Base-by-base conservation (phyloP, 2,797 vertebrate species). In the Melanogrammus aeglefinus region DNA sequence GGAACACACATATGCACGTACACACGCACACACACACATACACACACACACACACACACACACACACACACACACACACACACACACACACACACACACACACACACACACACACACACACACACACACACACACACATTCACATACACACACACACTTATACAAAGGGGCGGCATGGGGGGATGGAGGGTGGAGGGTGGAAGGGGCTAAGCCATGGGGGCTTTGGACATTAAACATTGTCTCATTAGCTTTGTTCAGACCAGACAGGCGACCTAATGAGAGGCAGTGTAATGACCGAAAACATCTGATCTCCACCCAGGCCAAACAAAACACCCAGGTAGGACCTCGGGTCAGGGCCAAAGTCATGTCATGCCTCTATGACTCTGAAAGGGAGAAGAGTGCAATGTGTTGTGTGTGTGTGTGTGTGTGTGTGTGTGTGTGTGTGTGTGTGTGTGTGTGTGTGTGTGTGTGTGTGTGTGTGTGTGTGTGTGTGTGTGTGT, bases 191-290 rank as follows among this genome's bases (percentile, higher is more conserved):
- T 35, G 35, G 35, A 6, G 57, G n/a, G 6, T n/a, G 18, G 18
- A 63, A 21, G 57, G 78, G 83, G 82, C 78, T 57, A 39, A 77
- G 78, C 82, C 82, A 14, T 44, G 41, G 80, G 85, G 85, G 80
- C 86, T 87, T 76, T 92, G 92, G 93, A 94, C 93, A 95, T 95
- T 94, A 94, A 92, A 86, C 92, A 94, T 86, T 91, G 92, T 93
- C 94, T 95, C 94, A 95, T 96, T 96, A 95, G 92, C 84, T 91
- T 88, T 88, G 88, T 90, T 87, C 89, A 85, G 91, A 91, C 47
- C 84, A 84, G 89, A 88, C 84, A 33, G 78, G 77, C 80, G 79
- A 86, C 84, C 84, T 95, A 94, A 95, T 94, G 94, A 95, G 92
- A 87, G 88, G 80, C 35, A 73, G 82, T 88, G 91, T 93, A 91